Conservation (phyloP, 2,888 invertebrate genomes). For the Machimus atricapillus region DNA sequence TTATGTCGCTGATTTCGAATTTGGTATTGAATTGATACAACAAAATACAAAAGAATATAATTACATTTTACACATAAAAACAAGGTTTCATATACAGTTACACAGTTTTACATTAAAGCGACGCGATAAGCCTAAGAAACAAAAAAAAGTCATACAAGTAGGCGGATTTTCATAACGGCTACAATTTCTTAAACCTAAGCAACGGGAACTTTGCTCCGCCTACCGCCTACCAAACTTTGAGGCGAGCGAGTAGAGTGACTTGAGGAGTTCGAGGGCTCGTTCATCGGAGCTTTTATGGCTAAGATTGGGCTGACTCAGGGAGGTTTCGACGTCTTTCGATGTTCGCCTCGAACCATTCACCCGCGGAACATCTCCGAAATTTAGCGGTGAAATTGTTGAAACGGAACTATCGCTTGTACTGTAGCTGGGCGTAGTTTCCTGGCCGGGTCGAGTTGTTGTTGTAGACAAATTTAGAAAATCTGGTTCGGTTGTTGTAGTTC, state of each 20-base stretch:
- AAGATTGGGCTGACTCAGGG: slow-evolving; percentile 50
- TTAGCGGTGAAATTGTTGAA: slow-evolving; percentile 51
- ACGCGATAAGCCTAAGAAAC: neutral
- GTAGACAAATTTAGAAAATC: slow-evolving; percentile 49
- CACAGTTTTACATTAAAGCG: neutral
- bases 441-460: slow-evolving; percentile 44
- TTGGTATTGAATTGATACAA: neutral
- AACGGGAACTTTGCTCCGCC: slow-evolving; percentile 35
- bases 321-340: slow-evolving; percentile 47
- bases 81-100: neutral
- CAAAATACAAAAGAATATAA: neutral
- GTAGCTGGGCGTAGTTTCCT: slow-evolving; percentile 50
- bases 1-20: neutral
- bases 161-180: slow-evolving; percentile 1
- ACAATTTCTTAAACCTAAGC: slow-evolving; percentile 29
- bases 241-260: slow-evolving; percentile 84
- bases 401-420: slow-evolving; percentile 49
- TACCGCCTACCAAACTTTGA: slow-evolving; percentile 77
- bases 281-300: slow-evolving; percentile 72
- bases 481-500: slow-evolving; percentile 22
- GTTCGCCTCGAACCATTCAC: slow-evolving; percentile 43
- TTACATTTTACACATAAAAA: neutral
- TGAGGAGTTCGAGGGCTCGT: slow-evolving; percentile 80
- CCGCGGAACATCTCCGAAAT: slow-evolving; percentile 49
- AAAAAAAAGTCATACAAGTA: neutral